A percentile compares a stretch with the other conserved stretches of the same genome.
phyloP scores from a whole-genome alignment of 2,888 invertebrate species.

The Ochropleura leucogaster region DNA sequence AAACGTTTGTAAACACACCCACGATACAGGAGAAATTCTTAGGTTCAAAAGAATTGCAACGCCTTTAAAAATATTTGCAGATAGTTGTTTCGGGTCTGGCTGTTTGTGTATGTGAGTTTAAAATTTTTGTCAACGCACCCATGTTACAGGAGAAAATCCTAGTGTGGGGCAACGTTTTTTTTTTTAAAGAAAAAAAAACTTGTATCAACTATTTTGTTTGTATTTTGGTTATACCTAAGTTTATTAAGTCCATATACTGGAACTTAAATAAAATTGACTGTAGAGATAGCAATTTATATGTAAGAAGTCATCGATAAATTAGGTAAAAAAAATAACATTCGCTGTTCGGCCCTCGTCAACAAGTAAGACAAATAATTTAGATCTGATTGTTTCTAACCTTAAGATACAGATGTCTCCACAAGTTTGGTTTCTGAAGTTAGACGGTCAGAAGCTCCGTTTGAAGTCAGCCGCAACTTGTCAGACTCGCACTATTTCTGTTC shows the following conservation, averaged over 20 bases:
- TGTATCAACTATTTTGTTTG: background rate
- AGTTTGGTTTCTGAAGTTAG: conserved; percentile 55
- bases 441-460: conserved; percentile 47
- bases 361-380: conserved; percentile 18
- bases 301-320: background rate
- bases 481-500: conserved; percentile 26
- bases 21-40: too few relatives aligned
- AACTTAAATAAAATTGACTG: background rate
- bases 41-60: too few relatives aligned
- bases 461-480: conserved; percentile 49
- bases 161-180: too few relatives aligned
- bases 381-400: conserved; percentile 46
- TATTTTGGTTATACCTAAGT: background rate
- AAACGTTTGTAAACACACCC: too few relatives aligned
- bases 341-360: background rate
- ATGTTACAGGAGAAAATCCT: too few relatives aligned
- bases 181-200: too few relatives aligned
- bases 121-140: too few relatives aligned
- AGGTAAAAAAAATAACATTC: background rate
- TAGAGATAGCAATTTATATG: background rate
- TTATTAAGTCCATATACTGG: background rate
- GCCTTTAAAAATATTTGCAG: too few relatives aligned
- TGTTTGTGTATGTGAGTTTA: too few relatives aligned
- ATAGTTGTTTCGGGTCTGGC: too few relatives aligned
- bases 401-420: conserved; percentile 57